Evolutionary conservation across 92 coral and sea anemone genomes (phyloP).

Genomic region (Meandrina meandrites): DNA sequence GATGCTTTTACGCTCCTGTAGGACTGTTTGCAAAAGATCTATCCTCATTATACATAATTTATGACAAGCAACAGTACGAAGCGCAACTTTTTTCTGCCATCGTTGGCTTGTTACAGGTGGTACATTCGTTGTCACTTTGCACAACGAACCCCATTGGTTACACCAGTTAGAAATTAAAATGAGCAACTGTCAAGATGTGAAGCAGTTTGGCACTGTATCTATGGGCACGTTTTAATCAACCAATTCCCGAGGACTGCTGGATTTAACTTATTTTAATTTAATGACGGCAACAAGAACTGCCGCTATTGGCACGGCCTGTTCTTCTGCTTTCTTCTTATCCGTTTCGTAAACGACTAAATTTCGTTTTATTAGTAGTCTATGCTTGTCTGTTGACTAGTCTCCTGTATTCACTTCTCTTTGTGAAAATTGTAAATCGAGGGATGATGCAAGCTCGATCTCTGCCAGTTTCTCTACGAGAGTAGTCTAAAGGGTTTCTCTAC

Average conservation of each 20-base stretch:
- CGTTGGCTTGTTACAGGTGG: slow-evolving; percentile 34
- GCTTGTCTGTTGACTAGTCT: too few relatives aligned
- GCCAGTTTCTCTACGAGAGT: too few relatives aligned
- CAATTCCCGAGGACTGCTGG: neutral
- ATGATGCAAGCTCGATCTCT: too few relatives aligned
- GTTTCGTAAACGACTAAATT: too few relatives aligned
- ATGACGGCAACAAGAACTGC: too few relatives aligned
- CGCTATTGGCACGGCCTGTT: too few relatives aligned
- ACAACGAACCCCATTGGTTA: slow-evolving; percentile 16
- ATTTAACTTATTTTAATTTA: neutral
- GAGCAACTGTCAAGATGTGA: neutral
- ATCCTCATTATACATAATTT: slow-evolving; percentile 12
- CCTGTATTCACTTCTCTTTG: too few relatives aligned
- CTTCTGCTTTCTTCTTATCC: too few relatives aligned
- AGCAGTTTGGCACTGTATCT: slow-evolving; percentile 8
- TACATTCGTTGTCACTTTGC: slow-evolving; percentile 1
- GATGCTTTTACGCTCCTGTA: neutral
- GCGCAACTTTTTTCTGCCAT: neutral
- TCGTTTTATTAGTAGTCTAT: too few relatives aligned
- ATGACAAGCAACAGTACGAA: neutral
- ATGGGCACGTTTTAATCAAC: neutral
- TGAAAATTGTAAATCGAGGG: too few relatives aligned
- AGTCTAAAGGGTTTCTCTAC: too few relatives aligned
- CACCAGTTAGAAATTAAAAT: neutral
- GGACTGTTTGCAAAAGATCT: slow-evolving; percentile 7